These are phyloP conservation scores for Xenopus petersii DNA, from an alignment of 2,797 vertebrate species.

Conservation along the genomic window DNA sequence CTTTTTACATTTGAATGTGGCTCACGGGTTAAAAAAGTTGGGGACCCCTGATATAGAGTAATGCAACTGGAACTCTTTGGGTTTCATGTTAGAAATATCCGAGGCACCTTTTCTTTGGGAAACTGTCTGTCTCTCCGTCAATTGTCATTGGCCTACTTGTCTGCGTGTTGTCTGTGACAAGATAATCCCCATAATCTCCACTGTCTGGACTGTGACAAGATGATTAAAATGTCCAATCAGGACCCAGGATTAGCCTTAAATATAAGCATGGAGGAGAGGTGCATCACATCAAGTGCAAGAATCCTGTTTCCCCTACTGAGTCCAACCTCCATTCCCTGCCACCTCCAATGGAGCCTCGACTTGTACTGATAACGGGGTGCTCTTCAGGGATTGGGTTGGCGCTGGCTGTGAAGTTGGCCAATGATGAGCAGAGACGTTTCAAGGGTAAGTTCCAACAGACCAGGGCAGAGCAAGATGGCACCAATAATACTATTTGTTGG, in stretches of 20 bases:
- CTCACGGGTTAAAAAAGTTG: too few species aligned
- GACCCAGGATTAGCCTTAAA: constrained; percentile 9
- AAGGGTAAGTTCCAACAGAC: constrained; percentile 57
- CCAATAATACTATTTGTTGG: too few species aligned
- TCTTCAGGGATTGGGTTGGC: constrained; percentile 69
- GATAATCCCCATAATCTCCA: constrained; percentile 31
- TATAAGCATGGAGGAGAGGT: neutral
- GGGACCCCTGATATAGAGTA: too few species aligned
- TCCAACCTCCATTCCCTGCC: neutral
- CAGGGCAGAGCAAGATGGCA: too few species aligned
- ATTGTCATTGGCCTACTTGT: constrained; percentile 36
- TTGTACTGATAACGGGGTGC: constrained; percentile 66
- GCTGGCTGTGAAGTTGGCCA: constrained; percentile 65
- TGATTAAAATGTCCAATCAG: constrained; percentile 27
- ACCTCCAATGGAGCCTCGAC: constrained; percentile 59
- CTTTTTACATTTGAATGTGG: too few species aligned
- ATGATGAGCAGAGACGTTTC: constrained; percentile 67
- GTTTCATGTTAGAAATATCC: too few species aligned
- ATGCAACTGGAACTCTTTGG: too few species aligned
- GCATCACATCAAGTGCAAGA: neutral
- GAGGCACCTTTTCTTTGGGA: neutral
- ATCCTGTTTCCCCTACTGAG: neutral
- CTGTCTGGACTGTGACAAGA: constrained; percentile 10
- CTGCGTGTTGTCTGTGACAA: constrained; percentile 12
- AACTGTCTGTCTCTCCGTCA: neutral